These are phyloP conservation scores for Phlogophora meticulosa DNA, from an alignment of 2,888 invertebrate genomes.

Conservation along the genomic window DNA sequence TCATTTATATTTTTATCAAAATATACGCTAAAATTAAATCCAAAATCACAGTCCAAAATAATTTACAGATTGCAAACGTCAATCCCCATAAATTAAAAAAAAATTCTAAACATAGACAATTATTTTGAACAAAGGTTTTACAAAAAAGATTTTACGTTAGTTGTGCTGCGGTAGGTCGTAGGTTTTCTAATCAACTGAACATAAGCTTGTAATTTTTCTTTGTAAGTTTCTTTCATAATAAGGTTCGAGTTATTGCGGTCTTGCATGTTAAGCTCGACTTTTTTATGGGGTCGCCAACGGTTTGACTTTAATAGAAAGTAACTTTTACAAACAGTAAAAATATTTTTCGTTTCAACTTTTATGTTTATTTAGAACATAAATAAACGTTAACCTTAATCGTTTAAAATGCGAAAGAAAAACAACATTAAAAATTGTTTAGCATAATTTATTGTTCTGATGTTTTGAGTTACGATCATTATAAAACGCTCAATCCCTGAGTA, in stretches of 20 bases:
- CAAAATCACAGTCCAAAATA: constrained; percentile 15
- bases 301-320: constrained; percentile 60
- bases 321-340: constrained; percentile 40
- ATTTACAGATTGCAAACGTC: constrained; percentile 11
- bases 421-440: constrained; percentile 31
- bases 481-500: constrained; percentile 16
- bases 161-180: constrained; percentile 46
- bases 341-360: constrained; percentile 32
- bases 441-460: constrained; percentile 21
- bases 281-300: constrained; percentile 77
- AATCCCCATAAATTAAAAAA: constrained; percentile 1
- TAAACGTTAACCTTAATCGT: constrained; percentile 28
- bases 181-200: constrained; percentile 73
- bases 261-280: constrained; percentile 81
- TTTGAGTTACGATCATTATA: constrained; percentile 22
- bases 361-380: constrained; percentile 23
- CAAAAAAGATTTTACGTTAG: constrained; percentile 12
- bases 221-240: constrained; percentile 81
- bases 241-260: constrained; percentile 82
- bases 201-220: constrained; percentile 70
- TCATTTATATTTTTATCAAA: constrained; percentile 43
- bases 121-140: background rate
- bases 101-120: background rate
- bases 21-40: background rate
- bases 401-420: constrained; percentile 29